Conservation (phyloP, 2,888 invertebrate genomes). For the Mythimna albipuncta region DNA sequence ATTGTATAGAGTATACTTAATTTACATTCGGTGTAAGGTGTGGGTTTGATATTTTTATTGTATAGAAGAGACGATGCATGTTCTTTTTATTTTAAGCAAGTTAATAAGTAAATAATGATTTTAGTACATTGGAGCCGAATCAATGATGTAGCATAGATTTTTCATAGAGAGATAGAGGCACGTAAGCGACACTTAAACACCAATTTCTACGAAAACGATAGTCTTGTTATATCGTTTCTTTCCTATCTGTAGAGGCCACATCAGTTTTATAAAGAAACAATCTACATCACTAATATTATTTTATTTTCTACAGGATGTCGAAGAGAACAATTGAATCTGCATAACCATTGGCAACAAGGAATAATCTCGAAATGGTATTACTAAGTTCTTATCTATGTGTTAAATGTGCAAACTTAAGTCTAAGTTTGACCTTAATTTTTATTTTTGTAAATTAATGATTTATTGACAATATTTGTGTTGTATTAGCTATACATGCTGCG, state of each 20-base stretch:
- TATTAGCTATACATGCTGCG: slow-evolving; percentile 61
- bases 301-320: slow-evolving; percentile 75
- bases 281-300: slow-evolving; percentile 1
- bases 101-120: no score
- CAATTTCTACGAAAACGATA: neutral
- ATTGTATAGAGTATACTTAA: neutral
- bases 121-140: no score
- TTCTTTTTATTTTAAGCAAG: neutral
- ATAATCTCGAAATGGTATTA: slow-evolving; percentile 57
- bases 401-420: slow-evolving; percentile 50
- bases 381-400: slow-evolving; percentile 33
- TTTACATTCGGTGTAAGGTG: neutral
- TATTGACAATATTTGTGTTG: slow-evolving; percentile 61
- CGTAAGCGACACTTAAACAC: no score
- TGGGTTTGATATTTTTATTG: neutral
- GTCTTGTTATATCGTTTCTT: neutral
- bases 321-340: slow-evolving; percentile 77
- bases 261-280: neutral
- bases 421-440: slow-evolving; percentile 56
- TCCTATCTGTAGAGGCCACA: neutral
- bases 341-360: slow-evolving; percentile 23
- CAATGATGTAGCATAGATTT: no score
- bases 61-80: neutral
- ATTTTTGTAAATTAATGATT: slow-evolving; percentile 59
- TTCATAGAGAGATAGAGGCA: no score